These are phyloP conservation scores for Hippocampus comes DNA, from an alignment of 2,113 vertebrate species.

Conservation along the genomic window DNA sequence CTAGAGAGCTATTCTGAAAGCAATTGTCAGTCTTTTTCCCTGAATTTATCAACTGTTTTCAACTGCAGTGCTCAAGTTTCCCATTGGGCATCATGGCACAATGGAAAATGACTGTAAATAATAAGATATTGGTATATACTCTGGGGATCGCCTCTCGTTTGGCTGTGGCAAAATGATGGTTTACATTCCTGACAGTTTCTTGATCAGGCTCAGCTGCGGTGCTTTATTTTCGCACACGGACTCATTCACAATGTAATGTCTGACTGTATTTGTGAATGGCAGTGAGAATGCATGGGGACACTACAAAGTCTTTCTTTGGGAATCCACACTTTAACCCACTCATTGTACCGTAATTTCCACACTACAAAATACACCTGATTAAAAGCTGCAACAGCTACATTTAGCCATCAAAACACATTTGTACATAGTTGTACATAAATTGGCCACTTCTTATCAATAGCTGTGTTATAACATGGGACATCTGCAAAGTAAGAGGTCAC, in stretches of 20 bases:
- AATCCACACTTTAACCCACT: neutral
- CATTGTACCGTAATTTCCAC: neutral
- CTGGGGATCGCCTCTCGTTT: conserved; percentile 14
- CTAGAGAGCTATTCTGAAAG: conserved; percentile 38
- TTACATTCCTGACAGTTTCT: conserved; percentile 30
- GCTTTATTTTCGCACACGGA: conserved; percentile 21
- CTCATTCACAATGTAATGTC: conserved; percentile 12
- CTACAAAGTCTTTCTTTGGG: neutral
- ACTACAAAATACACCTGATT: no score
- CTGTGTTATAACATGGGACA: no score
- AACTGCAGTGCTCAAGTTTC: conserved; percentile 27
- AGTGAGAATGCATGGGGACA: neutral
- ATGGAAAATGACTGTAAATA: conserved; percentile 42
- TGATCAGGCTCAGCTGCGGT: conserved; percentile 5
- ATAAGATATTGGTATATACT: conserved; percentile 30
- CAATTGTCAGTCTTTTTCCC: conserved; percentile 35
- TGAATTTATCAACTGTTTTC: conserved; percentile 41
- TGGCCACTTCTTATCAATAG: no score
- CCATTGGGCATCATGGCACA: conserved; percentile 37
- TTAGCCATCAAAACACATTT: no score
- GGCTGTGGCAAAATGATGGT: conserved; percentile 21
- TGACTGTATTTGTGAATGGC: conserved; percentile 7
- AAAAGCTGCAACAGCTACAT: no score
- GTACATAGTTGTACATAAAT: no score
- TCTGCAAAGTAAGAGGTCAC: no score